Conservation (phyloP, 2,797 vertebrate species). For the Gymnocypris eckloni region DNA sequence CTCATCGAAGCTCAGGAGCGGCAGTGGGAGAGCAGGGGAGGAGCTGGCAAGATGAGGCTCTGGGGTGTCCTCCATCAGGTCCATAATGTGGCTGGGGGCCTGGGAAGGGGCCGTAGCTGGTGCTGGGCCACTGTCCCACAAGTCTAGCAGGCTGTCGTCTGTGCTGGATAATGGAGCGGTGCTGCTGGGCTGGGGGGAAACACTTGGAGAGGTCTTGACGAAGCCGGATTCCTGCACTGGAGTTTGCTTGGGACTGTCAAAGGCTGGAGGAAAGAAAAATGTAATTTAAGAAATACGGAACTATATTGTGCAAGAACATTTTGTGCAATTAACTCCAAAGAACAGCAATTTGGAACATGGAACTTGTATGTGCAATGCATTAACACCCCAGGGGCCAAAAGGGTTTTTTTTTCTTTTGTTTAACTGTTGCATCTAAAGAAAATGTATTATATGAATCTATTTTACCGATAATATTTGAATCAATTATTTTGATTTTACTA, state of each 20-base stretch:
- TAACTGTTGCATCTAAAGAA: background rate
- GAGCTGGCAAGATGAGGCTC: constrained; percentile 47
- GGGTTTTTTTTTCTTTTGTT: too few species aligned
- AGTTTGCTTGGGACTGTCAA: constrained; percentile 65
- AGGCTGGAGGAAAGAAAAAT: constrained; percentile 55
- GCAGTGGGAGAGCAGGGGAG: constrained; percentile 68
- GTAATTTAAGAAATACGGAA: background rate
- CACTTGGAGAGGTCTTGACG: constrained; percentile 73
- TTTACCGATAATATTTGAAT: background rate
- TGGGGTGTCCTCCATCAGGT: constrained; percentile 72
- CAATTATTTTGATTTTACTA: background rate
- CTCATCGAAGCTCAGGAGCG: constrained; percentile 91
- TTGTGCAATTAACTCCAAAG: background rate
- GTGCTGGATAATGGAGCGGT: constrained; percentile 59
- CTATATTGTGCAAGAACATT: background rate
- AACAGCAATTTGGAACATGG: background rate
- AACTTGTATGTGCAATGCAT: background rate
- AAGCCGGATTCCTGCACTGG: constrained; percentile 71
- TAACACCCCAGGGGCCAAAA: background rate
- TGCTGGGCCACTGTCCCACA: constrained; percentile 73
- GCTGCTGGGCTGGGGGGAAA: constrained; percentile 72
- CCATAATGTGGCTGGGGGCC: constrained; percentile 67
- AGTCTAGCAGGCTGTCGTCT: constrained; percentile 70
- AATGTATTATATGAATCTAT: rapidly evolving
- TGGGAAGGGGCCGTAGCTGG: constrained; percentile 52